A percentile compares a stretch with the other conserved stretches of the same genome.
These are phyloP conservation scores for Perizoma affinitatum DNA, from an alignment of 2,888 invertebrate species.

Conservation along the genomic window DNA sequence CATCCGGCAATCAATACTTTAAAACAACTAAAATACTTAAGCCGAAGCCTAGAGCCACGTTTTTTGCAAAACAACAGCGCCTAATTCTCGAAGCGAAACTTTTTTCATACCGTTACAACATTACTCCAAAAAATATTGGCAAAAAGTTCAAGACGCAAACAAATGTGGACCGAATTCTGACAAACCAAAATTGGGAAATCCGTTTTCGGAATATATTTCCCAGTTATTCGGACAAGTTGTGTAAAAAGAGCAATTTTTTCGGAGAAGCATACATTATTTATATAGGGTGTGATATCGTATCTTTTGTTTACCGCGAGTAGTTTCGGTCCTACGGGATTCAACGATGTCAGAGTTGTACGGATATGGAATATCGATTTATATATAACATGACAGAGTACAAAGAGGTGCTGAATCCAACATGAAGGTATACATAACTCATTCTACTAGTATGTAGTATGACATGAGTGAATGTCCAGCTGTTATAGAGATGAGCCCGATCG, in stretches of 20 bases:
- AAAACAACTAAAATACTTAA: constrained; percentile 11
- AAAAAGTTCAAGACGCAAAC: constrained; percentile 33
- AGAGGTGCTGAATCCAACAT: constrained; percentile 9
- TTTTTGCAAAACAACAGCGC: constrained; percentile 25
- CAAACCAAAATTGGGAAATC: constrained; percentile 37
- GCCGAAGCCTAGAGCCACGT: constrained; percentile 3
- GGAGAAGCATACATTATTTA: constrained; percentile 53
- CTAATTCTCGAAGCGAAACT: constrained; percentile 31
- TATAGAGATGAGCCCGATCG: not conserved
- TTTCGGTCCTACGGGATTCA: constrained; percentile 46
- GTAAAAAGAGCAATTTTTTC: constrained; percentile 49
- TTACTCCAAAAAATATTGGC: constrained; percentile 27
- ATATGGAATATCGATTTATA: constrained; percentile 33
- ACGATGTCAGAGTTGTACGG: constrained; percentile 36
- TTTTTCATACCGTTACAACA: constrained; percentile 30
- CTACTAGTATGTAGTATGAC: not conserved
- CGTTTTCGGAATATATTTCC: constrained; percentile 28
- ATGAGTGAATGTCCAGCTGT: not conserved
- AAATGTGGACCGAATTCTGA: constrained; percentile 26
- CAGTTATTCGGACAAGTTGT: constrained; percentile 32
- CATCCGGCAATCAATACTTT: not conserved
- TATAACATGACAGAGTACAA: constrained; percentile 23
- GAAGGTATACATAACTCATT: constrained; percentile 7
- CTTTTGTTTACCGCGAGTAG: constrained; percentile 58
- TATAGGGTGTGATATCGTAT: constrained; percentile 50